These are phyloP conservation scores for Ophraella communa DNA, from an alignment of 2,888 invertebrate genomes.

Conservation along the genomic window DNA sequence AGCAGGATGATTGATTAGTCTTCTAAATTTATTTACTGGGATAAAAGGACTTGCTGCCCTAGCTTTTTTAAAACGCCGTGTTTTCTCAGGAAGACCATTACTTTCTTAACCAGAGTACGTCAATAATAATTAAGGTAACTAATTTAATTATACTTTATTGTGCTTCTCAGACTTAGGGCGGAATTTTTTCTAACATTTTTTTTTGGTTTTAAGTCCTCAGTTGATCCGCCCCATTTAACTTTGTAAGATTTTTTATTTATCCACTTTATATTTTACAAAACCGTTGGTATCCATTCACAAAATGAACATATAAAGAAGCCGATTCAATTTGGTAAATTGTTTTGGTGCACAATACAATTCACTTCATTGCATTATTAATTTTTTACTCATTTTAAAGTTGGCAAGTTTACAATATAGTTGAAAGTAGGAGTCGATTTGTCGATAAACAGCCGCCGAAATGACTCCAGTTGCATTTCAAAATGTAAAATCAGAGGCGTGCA, in stretches of 20 bases:
- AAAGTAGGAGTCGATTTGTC: constrained; percentile 16
- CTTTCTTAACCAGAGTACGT: too few species aligned
- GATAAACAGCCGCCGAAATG: constrained; percentile 11
- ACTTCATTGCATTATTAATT: neutral
- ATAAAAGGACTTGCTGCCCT: neutral
- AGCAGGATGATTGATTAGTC: neutral
- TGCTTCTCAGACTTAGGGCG: too few species aligned
- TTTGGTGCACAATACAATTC: neutral
- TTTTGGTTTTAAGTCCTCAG: too few species aligned
- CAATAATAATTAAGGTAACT: too few species aligned
- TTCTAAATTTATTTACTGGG: neutral
- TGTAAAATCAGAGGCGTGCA: neutral
- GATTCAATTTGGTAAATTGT: neutral
- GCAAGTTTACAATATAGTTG: neutral
- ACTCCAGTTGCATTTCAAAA: constrained; percentile 15
- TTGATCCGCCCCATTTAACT: too few species aligned
- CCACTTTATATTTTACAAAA: neutral
- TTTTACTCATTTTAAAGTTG: constrained; percentile 8
- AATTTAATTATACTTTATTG: too few species aligned
- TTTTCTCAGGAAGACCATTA: too few species aligned
- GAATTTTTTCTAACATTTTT: too few species aligned
- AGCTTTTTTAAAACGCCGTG: neutral
- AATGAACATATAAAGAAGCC: neutral
- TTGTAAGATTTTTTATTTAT: too few species aligned
- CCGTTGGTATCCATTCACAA: neutral